Base-by-base conservation (phyloP, 64 coral and sea anemone genomes). In the Montipora foliosa region DNA sequence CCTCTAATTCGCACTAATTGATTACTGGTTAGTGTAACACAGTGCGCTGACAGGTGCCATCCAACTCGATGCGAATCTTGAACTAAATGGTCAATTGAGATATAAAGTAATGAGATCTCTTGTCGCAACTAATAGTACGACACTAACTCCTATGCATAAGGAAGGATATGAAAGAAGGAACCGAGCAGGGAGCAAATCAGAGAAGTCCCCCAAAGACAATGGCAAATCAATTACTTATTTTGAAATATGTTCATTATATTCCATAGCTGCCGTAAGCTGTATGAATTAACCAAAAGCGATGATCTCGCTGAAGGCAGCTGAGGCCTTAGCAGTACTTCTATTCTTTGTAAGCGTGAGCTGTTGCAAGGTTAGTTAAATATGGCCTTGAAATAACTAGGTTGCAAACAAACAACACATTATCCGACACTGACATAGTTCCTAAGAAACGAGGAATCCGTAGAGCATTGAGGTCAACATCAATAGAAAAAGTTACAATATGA, bases 231-330 rank as follows among this genome's bases (percentile, higher is more conserved):
- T 0, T 55, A 55, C 10, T 55, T 55, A 12, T 19, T 22, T 22
- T 45, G 8, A 15, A 78, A 49, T 15, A 48, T 49, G 17, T 78
- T 4, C 20, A 16, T 78, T n/a, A 14, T 49, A 9, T 86, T 51
- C 68, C 68, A 6, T 20, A 51, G 82, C 60, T 44, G 44, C 4
- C 6, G 53, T 6, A 57, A 49, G 7, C 37, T 86, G 60, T 49
- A 50, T 86, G 82, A 21, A 12, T 71, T 5, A 46, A 46, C 29
- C 24, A 86, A 47, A n/a, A 71, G 64, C 66, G 66, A 86, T 86
- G 82, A 72, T 49, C 25, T 68, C 67, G 66, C 82, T 71, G 12
- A 16, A 60, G 12, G 68, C 62, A 49, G 45, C 37, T 37, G 37
- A 86, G 20, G 66, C 44, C 29, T 19, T 86, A 49, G 14, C 24